Evolutionary conservation across 2,113 vertebrate species (phyloP), one percentile per base, ranked within the genome.

Genomic region (Syngnathus scovelli): DNA sequence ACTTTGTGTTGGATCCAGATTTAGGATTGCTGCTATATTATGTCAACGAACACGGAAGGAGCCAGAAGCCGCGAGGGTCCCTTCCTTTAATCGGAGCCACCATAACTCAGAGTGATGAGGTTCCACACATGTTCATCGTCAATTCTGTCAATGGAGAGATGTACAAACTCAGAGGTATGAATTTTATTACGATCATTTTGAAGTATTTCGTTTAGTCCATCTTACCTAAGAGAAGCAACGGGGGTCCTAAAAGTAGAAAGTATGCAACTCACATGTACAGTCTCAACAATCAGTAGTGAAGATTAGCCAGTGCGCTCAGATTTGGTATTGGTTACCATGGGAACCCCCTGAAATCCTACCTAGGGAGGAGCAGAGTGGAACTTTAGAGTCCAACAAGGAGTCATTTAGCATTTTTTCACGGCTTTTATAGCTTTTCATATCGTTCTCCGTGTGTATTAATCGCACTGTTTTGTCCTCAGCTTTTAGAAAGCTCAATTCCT

Each of bases 121-220:
- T 92, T 0, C 94, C 96, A 1, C 91, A 96, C 88, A 96, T 97
- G 95, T 85, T 98, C 84, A 89, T 94, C 4, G 91, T 98, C 66
- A 92, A 94, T 82, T 92, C 95, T 16, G 91, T 95, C 72, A 95
- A 85, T 5, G 95, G 96, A 68, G 95, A 98, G 88, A 89, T 95
- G 84, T 98, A 94, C 79, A 98, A 98, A 71, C 90, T 98, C 77
- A 88, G 93, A 98, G 96, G 96, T 98, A 92, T 0, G 78, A 69
- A 3, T 33, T 33, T 33, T 33, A 33, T 33, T 3, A 33, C 27
- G 3, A 33, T 33, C 27, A 3, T 33, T 33, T 33, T 33, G 27
- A 33, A 33, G 3, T 33, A 33, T 33, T 3, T 33, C 27, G 48
- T 19, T 49, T 49, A 19, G 48, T 23, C 23, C 8, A 54, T 9